Conservation (phyloP, 2,797 vertebrate genomes). For the Centropyge bicolor region DNA sequence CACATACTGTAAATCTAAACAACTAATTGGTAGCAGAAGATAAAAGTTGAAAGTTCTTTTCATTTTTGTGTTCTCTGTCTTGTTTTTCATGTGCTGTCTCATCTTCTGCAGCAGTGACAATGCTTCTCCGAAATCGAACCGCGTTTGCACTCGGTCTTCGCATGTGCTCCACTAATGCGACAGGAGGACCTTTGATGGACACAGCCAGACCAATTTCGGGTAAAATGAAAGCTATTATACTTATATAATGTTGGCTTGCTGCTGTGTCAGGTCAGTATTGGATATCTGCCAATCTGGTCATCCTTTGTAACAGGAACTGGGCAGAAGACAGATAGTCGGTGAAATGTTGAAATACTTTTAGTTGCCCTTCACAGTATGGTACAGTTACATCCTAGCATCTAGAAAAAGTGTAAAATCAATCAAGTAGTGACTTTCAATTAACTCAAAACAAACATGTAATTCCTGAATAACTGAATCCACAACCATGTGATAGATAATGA, state of each 20-base stretch:
- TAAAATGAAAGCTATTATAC: conserved; percentile 50
- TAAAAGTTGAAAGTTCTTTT: too few relatives aligned
- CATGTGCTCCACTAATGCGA: conserved; percentile 67
- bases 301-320: background rate
- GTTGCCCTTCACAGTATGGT: background rate
- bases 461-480: background rate
- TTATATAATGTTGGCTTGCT: background rate
- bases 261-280: background rate
- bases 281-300: background rate
- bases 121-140: conserved; percentile 83
- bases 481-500: background rate
- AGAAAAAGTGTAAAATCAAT: background rate
- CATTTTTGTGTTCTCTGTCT: background rate
- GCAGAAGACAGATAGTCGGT: background rate
- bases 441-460: background rate
- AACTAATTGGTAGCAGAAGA: background rate
- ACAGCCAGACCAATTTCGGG: conserved; percentile 88
- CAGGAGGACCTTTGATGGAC: conserved; percentile 63
- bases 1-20: background rate
- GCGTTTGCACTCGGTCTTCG: conserved; percentile 79
- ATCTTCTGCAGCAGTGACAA: conserved; percentile 66
- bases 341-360: background rate
- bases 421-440: too few relatives aligned
- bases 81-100: background rate
- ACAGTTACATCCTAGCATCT: background rate